phyloP scores from a whole-genome alignment of 2,797 vertebrate species.

The Sorex maritimensis region DNA sequence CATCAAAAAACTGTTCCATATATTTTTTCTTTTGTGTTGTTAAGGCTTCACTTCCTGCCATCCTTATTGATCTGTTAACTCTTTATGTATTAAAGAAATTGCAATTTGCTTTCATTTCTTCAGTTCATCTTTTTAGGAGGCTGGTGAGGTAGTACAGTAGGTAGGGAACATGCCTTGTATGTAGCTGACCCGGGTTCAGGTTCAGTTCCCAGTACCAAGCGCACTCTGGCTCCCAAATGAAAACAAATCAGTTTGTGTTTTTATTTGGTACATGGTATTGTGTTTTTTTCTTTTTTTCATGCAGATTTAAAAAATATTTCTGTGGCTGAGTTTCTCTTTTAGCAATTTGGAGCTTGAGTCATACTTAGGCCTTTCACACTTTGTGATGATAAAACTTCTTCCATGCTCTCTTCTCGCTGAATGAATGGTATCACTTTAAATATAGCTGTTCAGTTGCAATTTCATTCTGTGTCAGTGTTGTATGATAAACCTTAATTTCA shows the following conservation, averaged over 20 bases:
- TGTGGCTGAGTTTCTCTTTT: conserved; percentile 2
- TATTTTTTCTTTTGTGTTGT: not conserved
- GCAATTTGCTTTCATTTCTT: not conserved
- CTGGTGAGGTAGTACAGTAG: no score
- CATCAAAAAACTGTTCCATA: no score
- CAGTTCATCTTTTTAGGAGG: not conserved
- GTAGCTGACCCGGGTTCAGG: no score
- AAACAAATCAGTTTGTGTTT: not conserved
- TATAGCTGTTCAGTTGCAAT: conserved; percentile 15
- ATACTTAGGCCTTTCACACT: not conserved
- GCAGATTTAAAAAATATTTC: not conserved
- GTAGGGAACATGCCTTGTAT: no score
- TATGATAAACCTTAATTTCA: conserved; percentile 9
- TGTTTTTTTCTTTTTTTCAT: not conserved
- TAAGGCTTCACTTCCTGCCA: not conserved
- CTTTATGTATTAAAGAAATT: conserved; percentile 12
- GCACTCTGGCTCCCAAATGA: not conserved
- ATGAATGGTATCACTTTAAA: not conserved
- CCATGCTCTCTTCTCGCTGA: not conserved
- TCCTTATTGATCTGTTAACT: not conserved
- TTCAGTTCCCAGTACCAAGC: no score
- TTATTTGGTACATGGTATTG: not conserved
- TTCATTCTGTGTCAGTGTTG: not conserved
- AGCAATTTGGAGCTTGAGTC: not conserved
- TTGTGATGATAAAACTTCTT: not conserved